Percentiles rank a stretch among this genome's conserved stretches.
Conservation (phyloP, 2,113 vertebrate species). For the Sialia sialis region DNA sequence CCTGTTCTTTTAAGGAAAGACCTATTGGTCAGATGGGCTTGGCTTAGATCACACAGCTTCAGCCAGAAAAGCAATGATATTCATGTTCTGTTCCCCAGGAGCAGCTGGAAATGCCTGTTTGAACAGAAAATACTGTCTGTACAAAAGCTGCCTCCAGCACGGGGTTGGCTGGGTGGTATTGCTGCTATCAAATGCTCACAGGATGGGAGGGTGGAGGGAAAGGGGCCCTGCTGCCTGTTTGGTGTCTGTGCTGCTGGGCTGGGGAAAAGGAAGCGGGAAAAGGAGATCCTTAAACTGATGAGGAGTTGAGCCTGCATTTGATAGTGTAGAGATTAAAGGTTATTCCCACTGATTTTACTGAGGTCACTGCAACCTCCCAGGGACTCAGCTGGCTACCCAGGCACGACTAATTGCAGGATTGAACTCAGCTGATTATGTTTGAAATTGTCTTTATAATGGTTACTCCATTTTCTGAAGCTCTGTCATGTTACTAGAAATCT, state of each 20-base stretch:
- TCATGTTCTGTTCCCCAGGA: not conserved
- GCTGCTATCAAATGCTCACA: not conserved
- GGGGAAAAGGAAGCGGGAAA: not conserved
- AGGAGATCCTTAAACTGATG: not conserved
- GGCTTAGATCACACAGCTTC: not conserved
- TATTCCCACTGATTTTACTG: not conserved
- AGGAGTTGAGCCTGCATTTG: not conserved
- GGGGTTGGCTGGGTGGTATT: not conserved
- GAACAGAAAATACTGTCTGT: slow-evolving; percentile 16
- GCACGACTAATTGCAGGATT: not conserved
- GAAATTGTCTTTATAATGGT: not conserved
- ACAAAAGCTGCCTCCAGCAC: not conserved
- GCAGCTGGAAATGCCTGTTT: slow-evolving; percentile 37
- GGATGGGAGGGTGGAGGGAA: not conserved
- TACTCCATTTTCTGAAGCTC: not conserved
- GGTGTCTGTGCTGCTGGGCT: not conserved
- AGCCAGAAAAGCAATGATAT: not conserved
- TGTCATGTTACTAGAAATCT: not conserved
- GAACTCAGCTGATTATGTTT: not conserved
- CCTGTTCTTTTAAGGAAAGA: not conserved
- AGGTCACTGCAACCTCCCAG: not conserved
- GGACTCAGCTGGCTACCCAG: not conserved
- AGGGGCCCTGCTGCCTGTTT: not conserved
- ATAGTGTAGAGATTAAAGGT: not conserved
- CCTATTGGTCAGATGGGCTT: not conserved